Base-by-base conservation (phyloP, 2,797 vertebrate genomes). In the Cossypha dichroa region DNA sequence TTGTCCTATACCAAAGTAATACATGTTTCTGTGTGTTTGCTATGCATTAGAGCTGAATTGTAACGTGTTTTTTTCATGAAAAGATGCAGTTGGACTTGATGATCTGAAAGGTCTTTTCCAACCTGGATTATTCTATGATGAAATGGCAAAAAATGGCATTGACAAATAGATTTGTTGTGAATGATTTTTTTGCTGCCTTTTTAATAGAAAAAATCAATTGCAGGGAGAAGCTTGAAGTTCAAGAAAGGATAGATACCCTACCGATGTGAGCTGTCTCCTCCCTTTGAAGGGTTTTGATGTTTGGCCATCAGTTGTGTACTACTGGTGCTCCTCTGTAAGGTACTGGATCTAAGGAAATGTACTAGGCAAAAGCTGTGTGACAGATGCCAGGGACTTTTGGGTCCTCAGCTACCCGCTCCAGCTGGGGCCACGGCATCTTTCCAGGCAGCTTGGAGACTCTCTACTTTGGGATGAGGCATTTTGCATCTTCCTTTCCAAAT, bases 31-130 rank as follows among this genome's bases (percentile, higher is more conserved):
- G 2, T 60, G 41, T 68, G 15, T 63, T 82, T 83, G 36, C 60
- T 60, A 15, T 26, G 18, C 23, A 38, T 69, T 33, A 36, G 10
- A 49, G 23, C 6, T 29, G 46, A 68, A 82, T 34, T 73, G 34
- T 56, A 63, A 51, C 11, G 5, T 1, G 0, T 20, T 33, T 40
- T 38, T 48, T 28, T 59, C 0, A 46, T 34, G 10, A 56, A 89
- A 90, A 63, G 10, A 11, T 63, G 11, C 20, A 25, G 14, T 13
- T 54, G 28, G 31, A 69, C 20, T 64, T 25, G 5, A 67, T 55
- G 10, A 51, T 51, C 33, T 83, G 49, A 52, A 74, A 68, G 33
- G 17, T 52, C 20, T 79, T 75, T 75, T 68, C 34, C 55, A 81
- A 15, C 22, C 15, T 55, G 19, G 49, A 68, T 48, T 55, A 28